phyloP scores from a whole-genome alignment of 2,888 invertebrate species.

The Bimastos eiseni region DNA sequence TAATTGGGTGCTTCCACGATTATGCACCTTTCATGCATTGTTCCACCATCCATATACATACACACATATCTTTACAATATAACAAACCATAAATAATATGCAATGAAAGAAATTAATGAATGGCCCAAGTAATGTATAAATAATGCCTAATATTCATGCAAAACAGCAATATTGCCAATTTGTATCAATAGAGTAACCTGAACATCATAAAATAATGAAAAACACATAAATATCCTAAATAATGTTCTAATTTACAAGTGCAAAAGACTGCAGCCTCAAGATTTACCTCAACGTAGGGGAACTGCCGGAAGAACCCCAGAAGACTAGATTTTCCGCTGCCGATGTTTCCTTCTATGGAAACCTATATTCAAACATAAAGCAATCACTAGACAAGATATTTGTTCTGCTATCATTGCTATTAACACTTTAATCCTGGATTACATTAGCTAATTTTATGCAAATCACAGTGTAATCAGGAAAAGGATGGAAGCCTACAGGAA shows the following conservation, averaged over 20 bases:
- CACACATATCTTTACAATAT: too few species aligned
- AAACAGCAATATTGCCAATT: too few species aligned
- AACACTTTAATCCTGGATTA: not conserved
- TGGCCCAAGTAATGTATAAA: too few species aligned
- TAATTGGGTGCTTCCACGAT: too few species aligned
- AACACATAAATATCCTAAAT: not conserved
- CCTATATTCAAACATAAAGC: constrained; percentile 45
- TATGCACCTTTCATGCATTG: too few species aligned
- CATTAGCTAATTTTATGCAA: not conserved
- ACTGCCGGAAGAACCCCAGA: constrained; percentile 54
- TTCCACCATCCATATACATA: too few species aligned
- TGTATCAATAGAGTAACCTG: too few species aligned
- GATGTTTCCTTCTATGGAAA: constrained; percentile 61
- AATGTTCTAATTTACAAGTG: too few species aligned
- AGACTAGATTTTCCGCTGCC: constrained; percentile 60
- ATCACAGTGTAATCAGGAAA: not conserved
- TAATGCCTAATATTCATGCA: too few species aligned
- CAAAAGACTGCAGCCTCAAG: not conserved
- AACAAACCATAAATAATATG: too few species aligned
- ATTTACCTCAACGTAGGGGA: constrained; percentile 53
- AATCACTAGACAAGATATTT: not conserved
- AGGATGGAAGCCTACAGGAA: too few species aligned
- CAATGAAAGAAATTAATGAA: too few species aligned
- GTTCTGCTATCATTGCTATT: not conserved
- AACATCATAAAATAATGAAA: not conserved